Evolutionary conservation across 2,797 vertebrate genomes (phyloP).

Genomic region (Garrulus glandarius): DNA sequence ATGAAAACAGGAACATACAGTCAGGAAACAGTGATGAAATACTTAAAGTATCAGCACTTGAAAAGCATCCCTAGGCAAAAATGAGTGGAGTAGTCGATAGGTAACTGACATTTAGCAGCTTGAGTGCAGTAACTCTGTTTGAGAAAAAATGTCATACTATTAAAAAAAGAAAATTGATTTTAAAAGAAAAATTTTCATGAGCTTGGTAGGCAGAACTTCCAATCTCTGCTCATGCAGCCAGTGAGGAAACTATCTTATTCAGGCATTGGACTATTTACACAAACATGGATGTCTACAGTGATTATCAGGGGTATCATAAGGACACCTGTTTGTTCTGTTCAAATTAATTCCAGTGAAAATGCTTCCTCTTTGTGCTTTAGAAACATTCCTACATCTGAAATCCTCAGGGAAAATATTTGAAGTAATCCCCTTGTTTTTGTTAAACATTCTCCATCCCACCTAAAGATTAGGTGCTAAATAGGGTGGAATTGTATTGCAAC

Average conservation of each 20-base stretch:
- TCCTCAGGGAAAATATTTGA: neutral
- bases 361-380: slow-evolving; percentile 6
- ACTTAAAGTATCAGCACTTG: neutral
- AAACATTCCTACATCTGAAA: slow-evolving; percentile 13
- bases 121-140: neutral
- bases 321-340: slow-evolving; percentile 3
- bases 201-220: neutral
- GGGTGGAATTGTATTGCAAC: neutral
- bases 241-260: neutral
- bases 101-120: neutral
- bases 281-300: neutral
- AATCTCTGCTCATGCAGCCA: neutral
- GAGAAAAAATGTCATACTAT: neutral
- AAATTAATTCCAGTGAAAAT: slow-evolving; percentile 37
- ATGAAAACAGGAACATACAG: neutral
- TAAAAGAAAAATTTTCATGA: neutral
- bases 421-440: slow-evolving; percentile 27
- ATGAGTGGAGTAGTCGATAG: neutral
- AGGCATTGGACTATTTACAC: neutral
- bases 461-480: slow-evolving; percentile 5
- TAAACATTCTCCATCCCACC: neutral
- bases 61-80: neutral
- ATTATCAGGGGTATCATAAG: neutral
- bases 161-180: neutral
- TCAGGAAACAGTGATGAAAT: neutral